phyloP scores from a whole-genome alignment of 2,797 vertebrate genomes.

The Vespertilio murinus region DNA sequence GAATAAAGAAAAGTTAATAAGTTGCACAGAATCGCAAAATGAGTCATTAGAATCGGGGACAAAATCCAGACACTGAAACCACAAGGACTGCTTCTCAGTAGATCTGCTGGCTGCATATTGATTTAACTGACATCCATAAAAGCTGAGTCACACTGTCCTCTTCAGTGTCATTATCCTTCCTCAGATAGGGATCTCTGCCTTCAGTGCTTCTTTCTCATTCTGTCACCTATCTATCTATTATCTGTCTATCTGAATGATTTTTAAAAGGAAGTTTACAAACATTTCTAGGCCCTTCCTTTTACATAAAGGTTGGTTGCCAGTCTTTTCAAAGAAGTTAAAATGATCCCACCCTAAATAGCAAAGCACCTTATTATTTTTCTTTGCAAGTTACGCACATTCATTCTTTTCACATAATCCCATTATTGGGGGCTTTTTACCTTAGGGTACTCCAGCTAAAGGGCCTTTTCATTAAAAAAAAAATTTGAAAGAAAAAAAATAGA shows the following conservation, averaged over 20 bases:
- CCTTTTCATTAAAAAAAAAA: neutral
- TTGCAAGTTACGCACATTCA: neutral
- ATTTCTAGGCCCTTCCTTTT: conserved; percentile 2
- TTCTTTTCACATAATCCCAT: neutral
- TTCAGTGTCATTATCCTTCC: neutral
- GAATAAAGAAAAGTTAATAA: conserved; percentile 72
- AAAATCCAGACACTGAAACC: conserved; percentile 39
- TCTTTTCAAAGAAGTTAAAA: neutral
- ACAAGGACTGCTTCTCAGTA: conserved; percentile 28
- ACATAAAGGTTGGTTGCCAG: neutral
- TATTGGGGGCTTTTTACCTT: neutral
- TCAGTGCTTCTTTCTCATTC: neutral
- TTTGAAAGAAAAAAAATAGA: neutral
- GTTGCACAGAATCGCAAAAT: conserved; percentile 51
- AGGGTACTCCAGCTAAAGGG: neutral
- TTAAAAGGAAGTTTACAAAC: neutral
- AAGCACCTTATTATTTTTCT: neutral
- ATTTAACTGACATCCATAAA: neutral
- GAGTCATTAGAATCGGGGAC: conserved; percentile 66
- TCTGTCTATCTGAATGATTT: neutral
- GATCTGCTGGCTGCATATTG: conserved; percentile 17
- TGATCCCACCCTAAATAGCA: neutral
- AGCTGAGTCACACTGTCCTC: conserved; percentile 18
- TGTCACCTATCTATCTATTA: neutral
- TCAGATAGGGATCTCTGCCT: neutral